Percentiles rank a stretch among this genome's conserved stretches.
Conservation (phyloP, 2,797 vertebrate species). For the Buphagus erythrorhynchus region DNA sequence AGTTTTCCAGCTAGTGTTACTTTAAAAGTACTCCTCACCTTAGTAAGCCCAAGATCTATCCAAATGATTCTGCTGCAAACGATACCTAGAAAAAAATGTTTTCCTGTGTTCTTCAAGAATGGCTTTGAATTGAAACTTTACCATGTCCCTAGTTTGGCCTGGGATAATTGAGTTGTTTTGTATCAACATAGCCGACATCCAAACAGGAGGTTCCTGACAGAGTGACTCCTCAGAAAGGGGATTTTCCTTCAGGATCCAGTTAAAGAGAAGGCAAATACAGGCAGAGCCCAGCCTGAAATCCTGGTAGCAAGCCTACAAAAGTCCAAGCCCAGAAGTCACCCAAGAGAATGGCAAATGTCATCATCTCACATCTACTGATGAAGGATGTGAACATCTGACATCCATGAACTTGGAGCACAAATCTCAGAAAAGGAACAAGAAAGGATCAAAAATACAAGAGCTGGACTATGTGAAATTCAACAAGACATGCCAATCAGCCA, state of each 20-base stretch:
- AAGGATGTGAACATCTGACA: background rate
- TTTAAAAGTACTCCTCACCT: background rate
- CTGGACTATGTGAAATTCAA: background rate
- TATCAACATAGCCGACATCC: background rate
- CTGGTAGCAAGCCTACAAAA: background rate
- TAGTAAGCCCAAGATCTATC: background rate
- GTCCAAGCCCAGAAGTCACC: background rate
- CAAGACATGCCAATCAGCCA: background rate
- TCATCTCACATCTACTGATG: background rate
- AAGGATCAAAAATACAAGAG: background rate
- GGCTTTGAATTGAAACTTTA: background rate
- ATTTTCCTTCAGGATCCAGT: background rate
- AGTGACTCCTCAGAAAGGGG: background rate
- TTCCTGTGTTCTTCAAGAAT: background rate
- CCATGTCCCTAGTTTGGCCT: background rate
- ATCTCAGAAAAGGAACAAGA: background rate
- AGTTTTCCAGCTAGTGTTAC: background rate
- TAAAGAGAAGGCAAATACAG: background rate
- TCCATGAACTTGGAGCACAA: background rate
- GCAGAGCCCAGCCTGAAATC: background rate
- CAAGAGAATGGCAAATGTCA: background rate
- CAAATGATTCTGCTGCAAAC: background rate
- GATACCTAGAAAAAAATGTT: background rate
- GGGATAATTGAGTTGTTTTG: background rate
- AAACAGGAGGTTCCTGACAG: background rate